Conservation (phyloP, 2,113 vertebrate species). For the Phasianus colchicus region DNA sequence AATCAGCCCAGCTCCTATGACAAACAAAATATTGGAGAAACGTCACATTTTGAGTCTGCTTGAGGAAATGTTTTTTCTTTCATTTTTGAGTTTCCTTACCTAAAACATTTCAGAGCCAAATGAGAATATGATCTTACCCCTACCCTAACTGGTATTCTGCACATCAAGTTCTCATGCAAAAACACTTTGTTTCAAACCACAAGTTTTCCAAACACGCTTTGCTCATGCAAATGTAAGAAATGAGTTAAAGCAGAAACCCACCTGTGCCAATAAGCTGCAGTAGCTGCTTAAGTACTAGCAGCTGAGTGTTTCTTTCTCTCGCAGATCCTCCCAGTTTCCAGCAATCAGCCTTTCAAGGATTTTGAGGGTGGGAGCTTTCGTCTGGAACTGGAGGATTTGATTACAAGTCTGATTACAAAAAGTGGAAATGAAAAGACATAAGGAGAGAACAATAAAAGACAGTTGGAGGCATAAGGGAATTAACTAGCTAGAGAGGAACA, state of each 20-base stretch:
- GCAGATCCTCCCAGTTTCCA: not conserved
- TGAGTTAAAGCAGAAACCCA: not conserved
- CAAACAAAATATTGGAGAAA: not conserved
- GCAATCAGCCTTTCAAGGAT: not conserved
- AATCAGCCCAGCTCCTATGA: not conserved
- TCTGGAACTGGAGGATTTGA: conserved; percentile 7
- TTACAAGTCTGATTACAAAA: conserved; percentile 22
- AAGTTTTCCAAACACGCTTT: not conserved
- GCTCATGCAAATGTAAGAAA: not conserved
- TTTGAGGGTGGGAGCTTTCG: not conserved
- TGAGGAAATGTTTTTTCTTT: not conserved
- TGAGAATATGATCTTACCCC: not conserved
- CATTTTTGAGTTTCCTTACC: not conserved
- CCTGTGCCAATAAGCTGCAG: not conserved
- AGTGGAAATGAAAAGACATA: not conserved
- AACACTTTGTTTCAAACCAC: not conserved
- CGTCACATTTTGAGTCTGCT: not conserved
- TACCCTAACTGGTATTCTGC: not conserved
- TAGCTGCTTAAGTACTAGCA: not conserved
- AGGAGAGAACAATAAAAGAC: not conserved
- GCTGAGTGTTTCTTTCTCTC: not conserved
- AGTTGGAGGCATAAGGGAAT: not conserved
- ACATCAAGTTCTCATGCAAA: not conserved
- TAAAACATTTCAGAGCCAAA: not conserved
- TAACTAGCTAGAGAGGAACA: not conserved